A percentile compares a stretch with the other conserved stretches of the same genome.
phyloP scores from a whole-genome alignment of 2,888 invertebrate genomes.

The Seira musarum region DNA sequence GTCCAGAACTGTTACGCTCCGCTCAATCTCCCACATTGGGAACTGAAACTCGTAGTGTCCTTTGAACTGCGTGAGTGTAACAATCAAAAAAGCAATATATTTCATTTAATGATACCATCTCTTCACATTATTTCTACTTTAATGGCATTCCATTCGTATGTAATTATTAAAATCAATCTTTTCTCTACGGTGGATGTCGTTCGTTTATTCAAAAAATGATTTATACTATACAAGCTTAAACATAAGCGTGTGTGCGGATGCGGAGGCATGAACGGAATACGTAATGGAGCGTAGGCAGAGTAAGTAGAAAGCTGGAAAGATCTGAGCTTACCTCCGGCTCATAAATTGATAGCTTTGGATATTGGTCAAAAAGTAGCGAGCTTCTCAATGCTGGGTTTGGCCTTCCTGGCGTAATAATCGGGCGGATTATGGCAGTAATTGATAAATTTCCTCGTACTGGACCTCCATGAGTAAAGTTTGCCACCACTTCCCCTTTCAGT shows the following conservation, averaged over 20 bases:
- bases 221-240: background rate
- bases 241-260: too few relatives aligned
- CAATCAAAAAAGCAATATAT: constrained; percentile 47
- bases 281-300: background rate
- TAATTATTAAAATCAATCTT: constrained; percentile 15
- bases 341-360: constrained; percentile 39
- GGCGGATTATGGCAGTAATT: constrained; percentile 83
- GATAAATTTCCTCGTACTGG: constrained; percentile 93
- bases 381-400: constrained; percentile 28
- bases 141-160: constrained; percentile 28
- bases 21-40: constrained; percentile 84
- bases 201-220: background rate
- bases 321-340: constrained; percentile 40
- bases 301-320: constrained; percentile 6
- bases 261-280: too few relatives aligned
- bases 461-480: constrained; percentile 95
- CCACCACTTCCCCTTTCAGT: constrained; percentile 90
- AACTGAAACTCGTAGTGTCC: constrained; percentile 91
- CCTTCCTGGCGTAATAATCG: constrained; percentile 73
- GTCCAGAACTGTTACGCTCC: constrained; percentile 78
- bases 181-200: background rate
- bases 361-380: constrained; percentile 28
- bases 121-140: constrained; percentile 26
- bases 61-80: constrained; percentile 79
- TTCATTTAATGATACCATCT: constrained; percentile 31